A percentile compares a stretch with the other conserved stretches of the same genome.
phyloP scores from a whole-genome alignment of 2,113 vertebrate species.

The Pomatorhinus ruficollis region DNA sequence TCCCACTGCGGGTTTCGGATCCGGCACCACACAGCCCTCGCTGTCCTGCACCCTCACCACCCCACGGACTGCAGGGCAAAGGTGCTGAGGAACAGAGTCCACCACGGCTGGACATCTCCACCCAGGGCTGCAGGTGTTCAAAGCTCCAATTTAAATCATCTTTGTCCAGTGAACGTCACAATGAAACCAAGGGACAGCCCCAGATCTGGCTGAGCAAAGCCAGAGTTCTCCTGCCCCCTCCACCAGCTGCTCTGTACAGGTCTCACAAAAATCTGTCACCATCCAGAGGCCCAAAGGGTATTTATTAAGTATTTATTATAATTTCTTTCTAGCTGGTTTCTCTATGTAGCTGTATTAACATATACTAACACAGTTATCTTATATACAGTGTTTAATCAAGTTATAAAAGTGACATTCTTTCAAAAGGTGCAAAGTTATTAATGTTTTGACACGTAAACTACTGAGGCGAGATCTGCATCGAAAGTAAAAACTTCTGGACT shows the following conservation, averaged over 20 bases:
- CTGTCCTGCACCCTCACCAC: not conserved
- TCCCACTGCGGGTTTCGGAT: not conserved
- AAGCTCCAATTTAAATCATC: not conserved
- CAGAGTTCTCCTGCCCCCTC: not conserved
- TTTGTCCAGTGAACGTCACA: accelerated
- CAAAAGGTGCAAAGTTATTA: slow-evolving; percentile 70
- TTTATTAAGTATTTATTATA: slow-evolving; percentile 45
- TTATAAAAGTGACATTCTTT: slow-evolving; percentile 68
- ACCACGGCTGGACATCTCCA: accelerated
- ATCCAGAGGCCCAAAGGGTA: slow-evolving; percentile 14
- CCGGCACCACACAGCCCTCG: not conserved
- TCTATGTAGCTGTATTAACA: slow-evolving; percentile 44
- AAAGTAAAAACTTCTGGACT: not conserved
- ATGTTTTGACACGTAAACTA: slow-evolving; percentile 51
- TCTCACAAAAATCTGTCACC: not conserved
- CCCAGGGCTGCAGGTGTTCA: accelerated
- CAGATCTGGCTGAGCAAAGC: not conserved
- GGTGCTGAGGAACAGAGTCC: not conserved
- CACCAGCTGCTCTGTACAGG: not conserved
- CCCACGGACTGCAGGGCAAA: not conserved
- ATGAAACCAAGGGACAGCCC: not conserved
- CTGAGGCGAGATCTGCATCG: slow-evolving; percentile 3
- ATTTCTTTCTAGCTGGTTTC: slow-evolving; percentile 40
- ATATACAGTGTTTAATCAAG: slow-evolving; percentile 70
- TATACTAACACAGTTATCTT: slow-evolving; percentile 58